phyloP scores from a whole-genome alignment of 2,113 vertebrate genomes.

The Pedetes capensis region DNA sequence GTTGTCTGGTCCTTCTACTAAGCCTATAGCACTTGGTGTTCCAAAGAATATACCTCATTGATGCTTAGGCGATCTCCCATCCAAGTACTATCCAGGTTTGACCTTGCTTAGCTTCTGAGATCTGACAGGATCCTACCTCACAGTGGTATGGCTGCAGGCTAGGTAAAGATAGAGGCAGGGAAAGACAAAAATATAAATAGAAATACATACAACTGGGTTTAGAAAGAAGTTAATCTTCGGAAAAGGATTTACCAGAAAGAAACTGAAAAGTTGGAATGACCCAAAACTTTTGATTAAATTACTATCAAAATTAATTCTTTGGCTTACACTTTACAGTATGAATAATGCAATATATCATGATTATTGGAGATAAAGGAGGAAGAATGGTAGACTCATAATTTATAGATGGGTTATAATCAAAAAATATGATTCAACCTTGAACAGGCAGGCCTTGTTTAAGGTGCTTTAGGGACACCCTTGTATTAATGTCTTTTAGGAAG shows the following conservation, averaged over 20 bases:
- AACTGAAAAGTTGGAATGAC: not conserved
- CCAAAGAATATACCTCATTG: too few species aligned
- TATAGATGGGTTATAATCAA: not conserved
- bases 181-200: not conserved
- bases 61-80: too few species aligned
- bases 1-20: too few species aligned
- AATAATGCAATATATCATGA: too few species aligned
- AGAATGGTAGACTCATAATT: not conserved
- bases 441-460: not conserved
- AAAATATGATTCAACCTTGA: not conserved
- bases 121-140: too few species aligned
- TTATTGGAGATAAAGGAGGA: not conserved
- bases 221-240: not conserved
- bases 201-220: not conserved
- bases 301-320: not conserved
- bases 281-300: not conserved
- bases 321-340: too few species aligned
- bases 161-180: not conserved
- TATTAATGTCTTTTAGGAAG: not conserved
- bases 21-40: too few species aligned
- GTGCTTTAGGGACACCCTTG: not conserved
- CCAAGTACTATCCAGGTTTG: too few species aligned
- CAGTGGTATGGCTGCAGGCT: too few species aligned
- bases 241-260: not conserved
- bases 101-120: too few species aligned